Evolutionary conservation across 1,140 invertebrate genomes (phyloP), one percentile per base, ranked within the genome.

Genomic region (Drosophila sp.): DNA sequence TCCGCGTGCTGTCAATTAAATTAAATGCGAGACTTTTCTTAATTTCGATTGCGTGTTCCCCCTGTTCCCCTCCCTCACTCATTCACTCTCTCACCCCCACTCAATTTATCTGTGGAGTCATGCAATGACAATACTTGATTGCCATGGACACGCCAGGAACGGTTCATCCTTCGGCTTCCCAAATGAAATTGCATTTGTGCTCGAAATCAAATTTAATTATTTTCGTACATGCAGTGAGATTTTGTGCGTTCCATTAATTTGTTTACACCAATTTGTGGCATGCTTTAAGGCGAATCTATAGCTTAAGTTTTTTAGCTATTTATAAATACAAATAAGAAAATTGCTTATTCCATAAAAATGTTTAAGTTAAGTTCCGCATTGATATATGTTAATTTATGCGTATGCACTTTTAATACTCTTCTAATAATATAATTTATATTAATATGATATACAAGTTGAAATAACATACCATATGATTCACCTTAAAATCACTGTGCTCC

Each of bases 111-210:
- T 70, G 76, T 58, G 50, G 45, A 73, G 81, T 90, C 86, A 90
- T 90, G 81, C 72, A 58, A 90, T 90, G 86, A 90, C 86, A 90
- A 72, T 78, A 76, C 79, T 89, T 82, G 76, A 89, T 89, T 89
- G 53, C 73, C 46, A 66, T 63, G 59, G 83, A 73, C 83, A 87
- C 78, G 83, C 45, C 58, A 78, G 13, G 51, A 51, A 13, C 46
- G 51, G 13, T 13, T 7, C 43, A 25, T 57, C 69, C 14, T 45
- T 45, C 32, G 34, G 2, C 0, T 32, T 11, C 13, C 40, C 43
- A 50, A 66, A 58, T 58, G 43, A 36, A 56, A 57, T 67, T 58
- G 69, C 63, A 61, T 78, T 69, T 66, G 56, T 70, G 48, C 64
- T 67, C 58, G 34, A 32, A 79, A 72, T 73, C 69, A 83, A 77